Base-by-base conservation (phyloP, 1,140 invertebrate species). In the Bombus pyrosoma region DNA sequence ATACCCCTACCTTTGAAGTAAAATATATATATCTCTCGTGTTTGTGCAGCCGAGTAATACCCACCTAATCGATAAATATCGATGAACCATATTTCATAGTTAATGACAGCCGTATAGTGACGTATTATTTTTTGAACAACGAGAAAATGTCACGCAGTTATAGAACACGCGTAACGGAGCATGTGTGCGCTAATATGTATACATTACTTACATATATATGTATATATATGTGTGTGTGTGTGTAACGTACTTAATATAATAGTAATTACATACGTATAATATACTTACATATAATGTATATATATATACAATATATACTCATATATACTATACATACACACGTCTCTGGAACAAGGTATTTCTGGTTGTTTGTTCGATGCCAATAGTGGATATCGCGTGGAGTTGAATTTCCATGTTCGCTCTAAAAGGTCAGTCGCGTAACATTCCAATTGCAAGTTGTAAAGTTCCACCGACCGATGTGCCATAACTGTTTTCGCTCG, bases 371-470 rank as follows among this genome's bases (percentile, higher is more conserved):
- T 79, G 81, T 66, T 47, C 75, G 41, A 43, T 57, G 81, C 73
- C 57, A 87, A 87, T 87, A 84, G 81, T 13, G 57, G 72, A 34
- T 43, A 73, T 83, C 18, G 81, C 25, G 41, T 71, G 10, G 78
- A 83, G 74, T 86, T 83, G 68, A 64, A 83, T 83, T 83, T 83
- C 80, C 81, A 68, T 75, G 80, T 86, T 59, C 84, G 47, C 84
- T 59, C 71, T 81, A 75, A 85, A 85, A 85, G 84, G 84, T 81
- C 78, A 85, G 69, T 81, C 78, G 79, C 79, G 71, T 75, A 81
- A 81, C 84, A 81, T 81, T 85, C 84, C 78, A 79, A 85, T 85
- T 81, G 84, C 71, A 81, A 68, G 57, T 41, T 81, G 84, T 85
- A 81, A 81, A 81, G 59, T 84, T 85, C 25, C 78, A 66, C 43